Percentiles rank a stretch among this genome's conserved stretches.
These are phyloP conservation scores for Limnothrissa miodon DNA, from an alignment of 2,113 vertebrate species.

Conservation along the genomic window DNA sequence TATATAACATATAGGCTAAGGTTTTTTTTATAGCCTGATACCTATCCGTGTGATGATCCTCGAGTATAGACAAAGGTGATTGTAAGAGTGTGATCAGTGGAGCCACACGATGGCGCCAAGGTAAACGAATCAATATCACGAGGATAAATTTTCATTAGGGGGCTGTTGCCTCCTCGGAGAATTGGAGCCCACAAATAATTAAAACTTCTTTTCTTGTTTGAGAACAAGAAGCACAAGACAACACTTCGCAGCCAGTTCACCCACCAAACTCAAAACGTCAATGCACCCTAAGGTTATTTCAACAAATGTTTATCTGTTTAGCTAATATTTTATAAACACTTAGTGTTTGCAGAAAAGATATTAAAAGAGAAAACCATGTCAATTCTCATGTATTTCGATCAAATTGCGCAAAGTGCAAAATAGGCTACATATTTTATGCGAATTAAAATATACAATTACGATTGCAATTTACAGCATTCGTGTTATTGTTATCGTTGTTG, in stretches of 20 bases:
- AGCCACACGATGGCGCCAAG: neutral
- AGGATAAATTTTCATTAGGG: neutral
- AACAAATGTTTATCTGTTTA: neutral
- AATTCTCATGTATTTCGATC: neutral
- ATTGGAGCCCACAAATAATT: neutral
- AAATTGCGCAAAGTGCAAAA: too few relatives aligned
- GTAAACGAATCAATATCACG: neutral
- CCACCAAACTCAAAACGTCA: neutral
- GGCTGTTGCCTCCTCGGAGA: neutral
- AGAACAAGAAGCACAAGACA: too few relatives aligned
- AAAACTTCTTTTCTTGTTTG: neutral
- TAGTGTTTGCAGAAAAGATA: neutral
- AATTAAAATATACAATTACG: neutral
- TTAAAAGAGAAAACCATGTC: neutral
- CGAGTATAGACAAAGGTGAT: neutral
- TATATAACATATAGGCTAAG: neutral
- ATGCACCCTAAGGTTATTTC: neutral
- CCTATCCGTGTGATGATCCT: too few relatives aligned
- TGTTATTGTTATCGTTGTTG: slow-evolving; percentile 1
- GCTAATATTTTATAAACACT: too few relatives aligned
- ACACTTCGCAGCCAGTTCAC: neutral
- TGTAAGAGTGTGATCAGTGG: neutral
- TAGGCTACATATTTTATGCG: neutral
- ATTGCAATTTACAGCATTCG: neutral
- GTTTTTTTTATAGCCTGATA: too few relatives aligned